These are phyloP conservation scores for Melangyna quadrimaculata DNA, from an alignment of 2,888 invertebrate species.

Conservation along the genomic window DNA sequence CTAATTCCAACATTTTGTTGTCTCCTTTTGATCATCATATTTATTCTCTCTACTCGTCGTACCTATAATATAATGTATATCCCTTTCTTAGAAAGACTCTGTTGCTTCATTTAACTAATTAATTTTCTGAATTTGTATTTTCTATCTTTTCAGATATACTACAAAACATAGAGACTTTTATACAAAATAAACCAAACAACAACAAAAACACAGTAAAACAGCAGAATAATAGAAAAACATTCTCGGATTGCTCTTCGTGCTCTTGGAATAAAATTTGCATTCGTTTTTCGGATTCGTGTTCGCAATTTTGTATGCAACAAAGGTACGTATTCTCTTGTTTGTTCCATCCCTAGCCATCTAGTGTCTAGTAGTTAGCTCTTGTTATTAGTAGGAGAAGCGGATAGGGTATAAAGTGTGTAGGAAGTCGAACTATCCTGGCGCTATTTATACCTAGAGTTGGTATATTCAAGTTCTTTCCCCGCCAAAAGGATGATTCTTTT, in stretches of 20 bases:
- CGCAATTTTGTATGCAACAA: constrained; percentile 65
- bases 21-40: background rate
- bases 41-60: background rate
- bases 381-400: background rate
- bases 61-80: background rate
- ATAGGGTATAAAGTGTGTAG: no score
- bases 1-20: background rate
- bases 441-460: constrained; percentile 47
- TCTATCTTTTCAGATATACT: constrained; percentile 61
- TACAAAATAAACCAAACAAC: constrained; percentile 18
- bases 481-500: constrained; percentile 23
- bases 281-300: constrained; percentile 56
- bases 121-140: constrained; percentile 57
- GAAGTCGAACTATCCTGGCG: no score
- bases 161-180: constrained; percentile 18
- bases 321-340: constrained; percentile 56
- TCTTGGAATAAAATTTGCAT: constrained; percentile 70
- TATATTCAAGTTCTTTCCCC: no score
- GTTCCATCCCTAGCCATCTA: constrained; percentile 33
- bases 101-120: constrained; percentile 72
- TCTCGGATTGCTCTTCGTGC: constrained; percentile 56
- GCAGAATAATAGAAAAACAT: constrained; percentile 25
- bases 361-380: constrained; percentile 3
- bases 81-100: constrained; percentile 25
- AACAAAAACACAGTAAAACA: background rate